Base-by-base conservation (phyloP, 2,888 invertebrate species). In the Melieria omissa region DNA sequence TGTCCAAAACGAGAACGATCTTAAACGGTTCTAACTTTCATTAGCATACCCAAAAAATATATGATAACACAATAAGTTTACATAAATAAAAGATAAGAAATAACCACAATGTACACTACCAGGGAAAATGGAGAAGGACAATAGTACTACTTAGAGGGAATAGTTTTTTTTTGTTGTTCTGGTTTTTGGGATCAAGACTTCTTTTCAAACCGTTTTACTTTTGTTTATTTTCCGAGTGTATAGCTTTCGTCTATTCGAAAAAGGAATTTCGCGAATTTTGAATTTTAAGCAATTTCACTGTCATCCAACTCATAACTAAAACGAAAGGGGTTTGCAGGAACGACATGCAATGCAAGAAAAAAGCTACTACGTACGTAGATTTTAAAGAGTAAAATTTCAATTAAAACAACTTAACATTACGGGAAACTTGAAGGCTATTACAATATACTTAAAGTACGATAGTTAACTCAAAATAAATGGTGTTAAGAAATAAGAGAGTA, bases 141-240 rank as follows among this genome's bases (percentile, higher is more conserved):
- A 29, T 16, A 49, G 49, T 65, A 46, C 61, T 66, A 65, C 65
- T 65, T 65, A 29, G 14, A 46, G 52, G 52, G 52, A 70, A 60
- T 68, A 42, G 58, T 72, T 65, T 62, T 65, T 73, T 70, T 68
- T 69, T 69, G 47, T 75, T 74, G 69, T 64, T 67, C 65, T 73
- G 65, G 72, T 52, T 57, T 64, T 69, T 60, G 4, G 61, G 57
- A 57, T 44, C 14, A 49, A 81, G 81, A 81, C 81, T 78, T 79
- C 80, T 80, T 81, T 81, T 81, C 81, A 81, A 81, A 81, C 77
- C 77, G 78, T 76, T 67, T 62, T 58, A 14, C 14, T 14, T 55
- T 46, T 14, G 29, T 46, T 44, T 16, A 29, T 29, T 29, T 29
- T 29, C 29, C 29, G 29, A 29, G 29, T 29, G 44, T 42, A 45